Evolutionary conservation across 2,888 invertebrate species (phyloP).

Genomic region (Pristionchus arcanus): DNA sequence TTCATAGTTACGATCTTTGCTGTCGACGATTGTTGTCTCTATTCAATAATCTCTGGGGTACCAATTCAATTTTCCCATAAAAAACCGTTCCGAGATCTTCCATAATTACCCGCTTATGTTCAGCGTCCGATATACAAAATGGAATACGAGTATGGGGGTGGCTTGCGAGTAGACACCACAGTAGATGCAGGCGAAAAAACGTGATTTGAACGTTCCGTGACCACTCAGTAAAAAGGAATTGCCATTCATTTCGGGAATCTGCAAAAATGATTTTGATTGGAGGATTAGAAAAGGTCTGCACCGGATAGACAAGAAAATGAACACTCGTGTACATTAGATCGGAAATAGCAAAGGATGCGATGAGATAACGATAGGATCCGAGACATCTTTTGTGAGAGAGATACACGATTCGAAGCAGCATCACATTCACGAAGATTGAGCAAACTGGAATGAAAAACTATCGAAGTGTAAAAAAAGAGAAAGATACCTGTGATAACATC

Average conservation of each 20-base stretch:
- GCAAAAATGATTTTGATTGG: not conserved
- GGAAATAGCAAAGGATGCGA: not conserved
- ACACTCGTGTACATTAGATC: not conserved
- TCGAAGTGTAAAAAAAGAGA: not conserved
- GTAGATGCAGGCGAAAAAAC: not conserved
- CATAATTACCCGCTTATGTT: not conserved
- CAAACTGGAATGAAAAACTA: not conserved
- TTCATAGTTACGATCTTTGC: not conserved
- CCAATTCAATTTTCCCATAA: not conserved
- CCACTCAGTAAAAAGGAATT: not conserved
- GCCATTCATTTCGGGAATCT: slow-evolving; percentile 18
- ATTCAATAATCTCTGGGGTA: no score
- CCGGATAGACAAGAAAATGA: slow-evolving; percentile 19
- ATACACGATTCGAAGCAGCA: not conserved
- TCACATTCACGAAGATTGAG: not conserved
- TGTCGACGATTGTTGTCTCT: not conserved
- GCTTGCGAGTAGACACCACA: slow-evolving; percentile 18
- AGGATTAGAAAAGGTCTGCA: not conserved
- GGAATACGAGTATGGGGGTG: not conserved
- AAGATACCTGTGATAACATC: not conserved
- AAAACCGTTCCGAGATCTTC: not conserved
- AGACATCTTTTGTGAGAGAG: not conserved
- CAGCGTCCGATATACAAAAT: slow-evolving; percentile 10
- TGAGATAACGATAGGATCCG: not conserved
- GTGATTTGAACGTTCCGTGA: not conserved